Evolutionary conservation across 2,113 vertebrate species (phyloP).

Genomic region (Cricetomys ansorgei): DNA sequence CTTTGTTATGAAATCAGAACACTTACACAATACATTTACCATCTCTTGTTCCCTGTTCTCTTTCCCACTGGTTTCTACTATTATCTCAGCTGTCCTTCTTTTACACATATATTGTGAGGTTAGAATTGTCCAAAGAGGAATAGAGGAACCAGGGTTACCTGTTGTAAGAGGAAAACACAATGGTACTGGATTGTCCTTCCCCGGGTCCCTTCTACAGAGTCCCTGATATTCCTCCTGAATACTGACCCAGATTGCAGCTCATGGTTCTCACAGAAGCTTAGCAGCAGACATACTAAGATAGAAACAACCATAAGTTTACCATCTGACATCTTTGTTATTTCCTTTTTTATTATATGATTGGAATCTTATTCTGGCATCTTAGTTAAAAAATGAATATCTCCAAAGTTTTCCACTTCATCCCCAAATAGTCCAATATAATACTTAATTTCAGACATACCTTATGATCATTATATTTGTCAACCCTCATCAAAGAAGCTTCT

Average conservation of each 20-base stretch:
- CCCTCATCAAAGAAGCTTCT: background rate
- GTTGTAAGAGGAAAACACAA: background rate
- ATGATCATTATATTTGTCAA: background rate
- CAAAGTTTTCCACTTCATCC: background rate
- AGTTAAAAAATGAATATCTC: background rate
- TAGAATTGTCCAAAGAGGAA: background rate
- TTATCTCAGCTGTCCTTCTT: too few species aligned
- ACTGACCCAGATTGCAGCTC: background rate
- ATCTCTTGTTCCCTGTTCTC: too few species aligned
- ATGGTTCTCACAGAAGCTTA: background rate
- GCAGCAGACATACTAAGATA: too few species aligned
- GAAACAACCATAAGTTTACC: background rate
- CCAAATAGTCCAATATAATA: background rate
- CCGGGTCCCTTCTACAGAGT: background rate
- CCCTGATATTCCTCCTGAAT: background rate
- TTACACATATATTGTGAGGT: background rate
- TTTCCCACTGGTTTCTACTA: background rate
- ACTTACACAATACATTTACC: background rate
- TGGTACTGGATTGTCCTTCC: accelerated
- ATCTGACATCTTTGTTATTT: background rate
- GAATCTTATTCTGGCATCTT: background rate
- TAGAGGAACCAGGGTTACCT: background rate
- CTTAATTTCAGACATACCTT: background rate
- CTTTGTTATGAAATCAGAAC: background rate
- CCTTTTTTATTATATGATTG: background rate